phyloP scores from a whole-genome alignment of 2,797 vertebrate genomes.

The Carcharodon carcharias region DNA sequence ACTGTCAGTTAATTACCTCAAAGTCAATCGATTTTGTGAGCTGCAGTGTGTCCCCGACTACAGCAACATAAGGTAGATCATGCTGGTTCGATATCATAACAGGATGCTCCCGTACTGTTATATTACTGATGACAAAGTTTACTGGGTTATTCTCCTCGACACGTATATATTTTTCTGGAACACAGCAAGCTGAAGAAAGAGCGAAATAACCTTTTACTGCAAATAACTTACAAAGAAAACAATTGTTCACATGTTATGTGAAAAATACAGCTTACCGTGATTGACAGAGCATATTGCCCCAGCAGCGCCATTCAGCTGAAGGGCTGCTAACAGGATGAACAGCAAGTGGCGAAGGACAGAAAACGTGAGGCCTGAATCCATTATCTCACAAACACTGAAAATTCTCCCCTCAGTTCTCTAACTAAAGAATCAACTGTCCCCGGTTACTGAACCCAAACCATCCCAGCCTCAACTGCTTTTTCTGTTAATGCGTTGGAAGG shows the following conservation, averaged over 20 bases:
- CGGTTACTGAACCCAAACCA: neutral
- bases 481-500: neutral
- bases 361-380: neutral
- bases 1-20: neutral
- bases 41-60: neutral
- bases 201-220: neutral
- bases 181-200: neutral
- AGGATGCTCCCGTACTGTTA: neutral
- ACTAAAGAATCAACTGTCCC: neutral
- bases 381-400: neutral
- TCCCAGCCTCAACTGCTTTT: neutral
- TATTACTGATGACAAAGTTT: neutral
- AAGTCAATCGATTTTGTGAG: neutral
- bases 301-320: neutral
- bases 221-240: neutral
- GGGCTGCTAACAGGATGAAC: neutral
- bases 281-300: fast-evolving
- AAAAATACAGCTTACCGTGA: neutral
- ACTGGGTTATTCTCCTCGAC: neutral
- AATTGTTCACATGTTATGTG: neutral
- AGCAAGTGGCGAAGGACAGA: neutral
- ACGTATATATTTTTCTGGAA: neutral
- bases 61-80: neutral
- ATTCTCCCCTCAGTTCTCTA: neutral
- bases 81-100: neutral